Percentiles rank a stretch among this genome's conserved stretches.
Evolutionary conservation across 2,113 vertebrate genomes (phyloP).

Genomic region (Aphyosemion australe): DNA sequence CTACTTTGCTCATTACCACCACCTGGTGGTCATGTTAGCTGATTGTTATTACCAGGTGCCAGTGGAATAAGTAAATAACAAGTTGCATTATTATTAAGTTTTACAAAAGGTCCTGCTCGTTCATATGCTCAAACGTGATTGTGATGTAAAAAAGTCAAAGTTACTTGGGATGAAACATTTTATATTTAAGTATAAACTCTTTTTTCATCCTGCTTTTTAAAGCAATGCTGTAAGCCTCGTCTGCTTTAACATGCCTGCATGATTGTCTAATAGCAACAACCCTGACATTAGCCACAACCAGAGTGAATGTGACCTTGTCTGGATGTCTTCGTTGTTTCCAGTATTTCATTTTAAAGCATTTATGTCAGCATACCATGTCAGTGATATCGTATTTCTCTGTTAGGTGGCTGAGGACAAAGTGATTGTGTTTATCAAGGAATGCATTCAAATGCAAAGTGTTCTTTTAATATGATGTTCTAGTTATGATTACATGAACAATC

Average conservation of each 20-base stretch:
- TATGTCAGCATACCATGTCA: not conserved
- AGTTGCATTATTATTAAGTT: too few relatives aligned
- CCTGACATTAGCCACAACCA: not conserved
- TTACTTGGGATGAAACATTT: not conserved
- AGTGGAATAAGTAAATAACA: too few relatives aligned
- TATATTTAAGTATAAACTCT: too few relatives aligned
- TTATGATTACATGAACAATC: slow-evolving; percentile 13
- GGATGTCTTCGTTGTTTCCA: not conserved
- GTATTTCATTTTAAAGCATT: not conserved
- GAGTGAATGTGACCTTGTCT: not conserved
- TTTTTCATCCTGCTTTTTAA: too few relatives aligned
- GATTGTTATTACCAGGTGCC: too few relatives aligned
- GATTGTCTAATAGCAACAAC: not conserved
- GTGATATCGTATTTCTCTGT: not conserved
- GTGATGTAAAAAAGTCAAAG: too few relatives aligned
- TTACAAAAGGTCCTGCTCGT: too few relatives aligned
- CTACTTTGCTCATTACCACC: too few relatives aligned
- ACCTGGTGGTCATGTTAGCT: too few relatives aligned
- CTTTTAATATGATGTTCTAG: not conserved
- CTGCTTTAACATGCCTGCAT: too few relatives aligned
- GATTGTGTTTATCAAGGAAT: not conserved
- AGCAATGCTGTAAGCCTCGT: not conserved
- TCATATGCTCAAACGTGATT: too few relatives aligned
- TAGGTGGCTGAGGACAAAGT: slow-evolving; percentile 10
- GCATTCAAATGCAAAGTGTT: not conserved